Conservation (phyloP, 1,140 invertebrate species). For the Daktulosphaira vitifoliae region DNA sequence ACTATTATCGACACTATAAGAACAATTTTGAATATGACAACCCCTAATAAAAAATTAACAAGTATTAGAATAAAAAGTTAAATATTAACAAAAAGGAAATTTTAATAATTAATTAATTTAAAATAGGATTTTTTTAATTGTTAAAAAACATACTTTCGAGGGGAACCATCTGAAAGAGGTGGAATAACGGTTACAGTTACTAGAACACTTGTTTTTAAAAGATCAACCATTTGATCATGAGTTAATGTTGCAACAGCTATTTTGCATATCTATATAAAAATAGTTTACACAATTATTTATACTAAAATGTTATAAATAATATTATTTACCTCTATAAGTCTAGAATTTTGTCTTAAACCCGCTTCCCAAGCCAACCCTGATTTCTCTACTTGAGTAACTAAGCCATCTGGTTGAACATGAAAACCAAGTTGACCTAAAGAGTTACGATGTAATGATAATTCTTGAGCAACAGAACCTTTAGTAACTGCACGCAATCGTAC, state of each 20-base stretch:
- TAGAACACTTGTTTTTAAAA: constrained; percentile 79
- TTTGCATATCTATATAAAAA: constrained; percentile 62
- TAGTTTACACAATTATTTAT: neutral
- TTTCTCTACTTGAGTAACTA: constrained; percentile 87
- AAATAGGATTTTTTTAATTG: neutral
- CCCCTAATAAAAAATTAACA: constrained; percentile 47
- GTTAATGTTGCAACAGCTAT: constrained; percentile 78
- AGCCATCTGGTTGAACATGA: constrained; percentile 90
- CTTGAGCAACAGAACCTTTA: constrained; percentile 60
- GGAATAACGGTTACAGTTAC: constrained; percentile 78
- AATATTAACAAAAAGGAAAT: neutral
- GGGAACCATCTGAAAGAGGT: constrained; percentile 57
- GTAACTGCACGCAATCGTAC: constrained; percentile 62
- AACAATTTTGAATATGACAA: constrained; percentile 59
- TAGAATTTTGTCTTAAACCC: constrained; percentile 78
- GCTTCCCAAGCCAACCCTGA: constrained; percentile 79
- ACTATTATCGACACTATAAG: constrained; percentile 51
- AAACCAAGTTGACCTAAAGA: constrained; percentile 82
- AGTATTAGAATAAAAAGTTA: neutral
- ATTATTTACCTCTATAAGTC: constrained; percentile 67
- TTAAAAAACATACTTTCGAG: constrained; percentile 48
- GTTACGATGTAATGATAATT: constrained; percentile 68
- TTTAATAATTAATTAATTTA: neutral
- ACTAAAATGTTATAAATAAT: too few relatives aligned
- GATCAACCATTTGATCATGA: constrained; percentile 89